Base-by-base conservation (phyloP, 2,113 vertebrate species). In the Seriola aureovittata region DNA sequence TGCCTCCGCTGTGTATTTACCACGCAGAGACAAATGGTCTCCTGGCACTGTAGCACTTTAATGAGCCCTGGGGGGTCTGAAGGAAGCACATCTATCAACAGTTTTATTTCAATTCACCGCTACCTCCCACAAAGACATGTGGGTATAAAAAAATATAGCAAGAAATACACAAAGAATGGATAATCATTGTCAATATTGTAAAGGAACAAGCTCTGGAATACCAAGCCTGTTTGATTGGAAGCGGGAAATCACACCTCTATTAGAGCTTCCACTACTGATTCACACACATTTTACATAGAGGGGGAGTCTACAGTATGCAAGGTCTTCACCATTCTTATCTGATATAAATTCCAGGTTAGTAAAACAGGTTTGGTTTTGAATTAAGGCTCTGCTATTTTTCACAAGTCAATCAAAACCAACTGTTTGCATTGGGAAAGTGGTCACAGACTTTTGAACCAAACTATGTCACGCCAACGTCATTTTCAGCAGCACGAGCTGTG, bases 11-110 rank as follows among this genome's bases (percentile, higher is more conserved):
- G 86, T 85, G 85, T 88, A 78, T 93, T 91, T 87, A 91, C 84
- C 79, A 71, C 77, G 82, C 75, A 52, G 73, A 91, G 88, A 89
- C 89, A 90, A 91, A 91, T 84, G 85, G 78, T 88, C 84, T 85
- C 67, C 75, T 80, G 87, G 82, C 79, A 78, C 75, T 60, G 78
- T 16, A 75, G 82, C 81, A 71, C 78, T 90, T 87, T 89, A 84
- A 91, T 88, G 81, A 90, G 58, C 78, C 86, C 82, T 73, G 72
- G 84, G 88, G 82, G 73, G 67, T 80, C 80, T 77, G 75, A 50
- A 81, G 71, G 73, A 87, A 80, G 76, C 80, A 77, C 81, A 82
- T 93, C 91, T 75, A 87, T 87, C 84, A 88, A 60, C 50, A 76
- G 80, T 81, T 88, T 85, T 85, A 85, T 86, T 90, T 87, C 77